phyloP scores from a whole-genome alignment of 2,888 invertebrate species.

The Dolichopus griseipennis region DNA sequence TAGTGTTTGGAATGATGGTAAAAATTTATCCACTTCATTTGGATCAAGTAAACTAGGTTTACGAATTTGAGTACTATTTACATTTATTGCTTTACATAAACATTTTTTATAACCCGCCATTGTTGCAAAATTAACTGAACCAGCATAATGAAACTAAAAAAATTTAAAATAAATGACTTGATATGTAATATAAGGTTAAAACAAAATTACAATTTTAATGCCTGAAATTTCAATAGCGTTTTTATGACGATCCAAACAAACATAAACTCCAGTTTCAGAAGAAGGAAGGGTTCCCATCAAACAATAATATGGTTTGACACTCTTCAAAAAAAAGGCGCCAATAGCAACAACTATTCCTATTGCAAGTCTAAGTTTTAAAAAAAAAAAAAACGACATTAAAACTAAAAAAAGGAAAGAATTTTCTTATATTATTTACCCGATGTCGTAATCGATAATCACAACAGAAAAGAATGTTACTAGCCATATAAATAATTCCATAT shows the following conservation, averaged over 20 bases:
- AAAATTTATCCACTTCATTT: constrained; percentile 19
- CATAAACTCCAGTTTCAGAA: constrained; percentile 57
- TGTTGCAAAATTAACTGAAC: constrained; percentile 60
- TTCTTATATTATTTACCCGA: constrained; percentile 55
- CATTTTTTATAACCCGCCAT: constrained; percentile 49
- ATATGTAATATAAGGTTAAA: no score
- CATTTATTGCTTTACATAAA: constrained; percentile 46
- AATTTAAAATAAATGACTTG: neutral
- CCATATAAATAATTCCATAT: constrained; percentile 65
- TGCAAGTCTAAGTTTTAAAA: constrained; percentile 39
- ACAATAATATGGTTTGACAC: constrained; percentile 53
- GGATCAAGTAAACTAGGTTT: constrained; percentile 11
- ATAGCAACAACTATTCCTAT: constrained; percentile 60
- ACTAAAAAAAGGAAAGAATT: neutral
- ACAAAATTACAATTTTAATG: constrained; percentile 54
- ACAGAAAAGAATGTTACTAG: constrained; percentile 61
- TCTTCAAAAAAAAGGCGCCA: constrained; percentile 56
- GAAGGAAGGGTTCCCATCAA: constrained; percentile 54
- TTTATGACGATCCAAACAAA: constrained; percentile 55
- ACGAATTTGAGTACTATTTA: constrained; percentile 42
- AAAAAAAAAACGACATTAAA: neutral
- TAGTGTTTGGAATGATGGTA: constrained; percentile 31
- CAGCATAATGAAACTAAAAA: constrained; percentile 52
- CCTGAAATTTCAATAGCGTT: constrained; percentile 54
- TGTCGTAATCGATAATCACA: constrained; percentile 65